Evolutionary conservation across 2,113 vertebrate genomes (phyloP), one percentile per base, ranked within the genome.

Genomic region (Toxostoma redivivum): DNA sequence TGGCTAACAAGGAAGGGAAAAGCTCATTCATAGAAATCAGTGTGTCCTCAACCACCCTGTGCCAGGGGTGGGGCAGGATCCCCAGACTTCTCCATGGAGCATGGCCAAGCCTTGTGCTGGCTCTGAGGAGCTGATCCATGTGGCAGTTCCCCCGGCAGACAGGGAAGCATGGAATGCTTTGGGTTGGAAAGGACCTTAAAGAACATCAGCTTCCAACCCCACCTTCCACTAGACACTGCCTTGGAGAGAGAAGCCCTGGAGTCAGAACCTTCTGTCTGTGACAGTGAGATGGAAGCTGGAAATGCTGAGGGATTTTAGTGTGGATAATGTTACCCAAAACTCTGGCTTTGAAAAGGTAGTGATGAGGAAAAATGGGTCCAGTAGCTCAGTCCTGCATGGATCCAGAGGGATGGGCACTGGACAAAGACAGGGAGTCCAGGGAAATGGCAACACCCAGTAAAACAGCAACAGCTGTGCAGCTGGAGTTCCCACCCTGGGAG

Each of bases 81-180:
- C 30, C 53, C 30, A 72, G 15, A 0, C 16, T 42, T 73, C 38
- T 27, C 24, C 0, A 0, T 14, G 58, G 71, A 82, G 19, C 17
- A 10, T 15, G 12, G 28, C 70, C 62, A 38, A 31, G 35, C 44
- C 51, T 33, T 0, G 1, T 15, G 33, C 37, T 31, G 79, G 44
- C 27, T n/a, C 4, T 73, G 60, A 44, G 81, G 44, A 74, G 24
- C 22, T 79, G 44, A 23, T 84, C 62, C 0, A 0, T 11, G 2
- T 16, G 50, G 40, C 53, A 15, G 6, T 28, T 70, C 11, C 15
- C 28, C 20, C 48, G 35, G 24, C 50, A 79, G 35, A 22, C 19
- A 3, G 20, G 7, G 25, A 58, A 25, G 25, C 45, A 25, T 10
- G 78, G 78, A n/a, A 38, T 74, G 38, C 9, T 74, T n/a, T 67